Conservation (phyloP, 2,888 invertebrate genomes). For the Parnassius apollo region DNA sequence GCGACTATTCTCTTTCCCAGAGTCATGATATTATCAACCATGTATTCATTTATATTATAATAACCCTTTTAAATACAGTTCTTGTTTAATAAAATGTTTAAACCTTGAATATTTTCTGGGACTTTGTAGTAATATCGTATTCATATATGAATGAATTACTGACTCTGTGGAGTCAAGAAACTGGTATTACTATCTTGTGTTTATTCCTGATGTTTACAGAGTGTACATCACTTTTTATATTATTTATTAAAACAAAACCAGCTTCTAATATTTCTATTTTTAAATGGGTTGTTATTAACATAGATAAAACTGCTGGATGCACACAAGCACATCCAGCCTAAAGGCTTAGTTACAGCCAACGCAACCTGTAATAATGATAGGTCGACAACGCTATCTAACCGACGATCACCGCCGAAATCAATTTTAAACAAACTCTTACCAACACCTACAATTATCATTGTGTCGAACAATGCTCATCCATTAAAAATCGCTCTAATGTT, state of each 20-base stretch:
- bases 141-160: too few relatives aligned
- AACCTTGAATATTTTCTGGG: too few relatives aligned
- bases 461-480: conserved; percentile 67
- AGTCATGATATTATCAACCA: too few relatives aligned
- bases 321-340: conserved; percentile 24
- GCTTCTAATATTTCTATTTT: conserved; percentile 13
- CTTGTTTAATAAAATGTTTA: too few relatives aligned
- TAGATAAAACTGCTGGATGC: conserved; percentile 24
- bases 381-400: conserved; percentile 61
- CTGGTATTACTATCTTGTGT: too few relatives aligned
- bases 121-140: too few relatives aligned
- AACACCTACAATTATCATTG: conserved; percentile 77
- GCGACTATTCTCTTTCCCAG: too few relatives aligned
- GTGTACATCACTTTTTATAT: too few relatives aligned
- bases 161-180: too few relatives aligned
- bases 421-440: conserved; percentile 78
- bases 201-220: too few relatives aligned
- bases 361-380: conserved; percentile 60
- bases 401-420: conserved; percentile 75
- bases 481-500: conserved; percentile 63
- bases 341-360: conserved; percentile 37
- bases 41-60: too few relatives aligned
- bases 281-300: conserved; percentile 19
- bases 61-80: too few relatives aligned
- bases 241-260: conserved; percentile 10